Percentiles rank a stretch among this genome's conserved stretches.
phyloP scores from a whole-genome alignment of 2,113 vertebrate genomes.

The Conger conger region DNA sequence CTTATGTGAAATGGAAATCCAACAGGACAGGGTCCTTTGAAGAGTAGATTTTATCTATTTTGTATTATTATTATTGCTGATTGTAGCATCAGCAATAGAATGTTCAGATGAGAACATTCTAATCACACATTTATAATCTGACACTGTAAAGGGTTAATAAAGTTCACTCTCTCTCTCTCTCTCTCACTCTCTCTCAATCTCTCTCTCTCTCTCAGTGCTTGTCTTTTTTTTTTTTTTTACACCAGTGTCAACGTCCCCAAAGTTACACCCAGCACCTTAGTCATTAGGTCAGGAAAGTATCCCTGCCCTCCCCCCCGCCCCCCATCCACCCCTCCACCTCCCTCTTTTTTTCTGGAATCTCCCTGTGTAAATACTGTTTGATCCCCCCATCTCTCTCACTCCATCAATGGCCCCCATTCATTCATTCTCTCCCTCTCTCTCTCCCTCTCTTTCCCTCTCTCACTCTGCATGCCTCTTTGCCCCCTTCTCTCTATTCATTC shows the following conservation, averaged over 20 bases:
- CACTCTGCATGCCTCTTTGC: constrained; percentile 1
- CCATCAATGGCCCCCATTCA: constrained; percentile 31
- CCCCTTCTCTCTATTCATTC: not conserved
- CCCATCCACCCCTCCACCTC: not conserved
- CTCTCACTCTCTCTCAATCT: too few species aligned
- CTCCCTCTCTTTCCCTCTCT: not conserved
- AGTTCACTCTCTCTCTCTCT: too few species aligned
- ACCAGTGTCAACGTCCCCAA: not conserved
- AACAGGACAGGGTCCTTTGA: too few species aligned
- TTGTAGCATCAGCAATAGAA: too few species aligned
- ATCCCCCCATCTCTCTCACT: constrained; percentile 20
- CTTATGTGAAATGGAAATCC: too few species aligned
- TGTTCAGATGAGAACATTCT: too few species aligned
- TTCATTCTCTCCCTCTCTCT: constrained; percentile 17
- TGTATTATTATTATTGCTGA: too few species aligned
- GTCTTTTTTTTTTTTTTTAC: not conserved
- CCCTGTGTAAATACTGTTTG: constrained; percentile 30
- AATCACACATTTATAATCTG: too few species aligned
- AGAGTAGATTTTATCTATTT: too few species aligned
- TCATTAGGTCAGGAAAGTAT: not conserved
- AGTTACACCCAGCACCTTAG: not conserved
- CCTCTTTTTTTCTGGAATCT: constrained; percentile 28
- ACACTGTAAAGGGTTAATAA: too few species aligned
- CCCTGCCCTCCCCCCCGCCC: not conserved
- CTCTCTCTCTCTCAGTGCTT: too few species aligned